These are phyloP conservation scores for Chrysochloris asiatica DNA, from an alignment of 2,113 vertebrate species.

Conservation along the genomic window DNA sequence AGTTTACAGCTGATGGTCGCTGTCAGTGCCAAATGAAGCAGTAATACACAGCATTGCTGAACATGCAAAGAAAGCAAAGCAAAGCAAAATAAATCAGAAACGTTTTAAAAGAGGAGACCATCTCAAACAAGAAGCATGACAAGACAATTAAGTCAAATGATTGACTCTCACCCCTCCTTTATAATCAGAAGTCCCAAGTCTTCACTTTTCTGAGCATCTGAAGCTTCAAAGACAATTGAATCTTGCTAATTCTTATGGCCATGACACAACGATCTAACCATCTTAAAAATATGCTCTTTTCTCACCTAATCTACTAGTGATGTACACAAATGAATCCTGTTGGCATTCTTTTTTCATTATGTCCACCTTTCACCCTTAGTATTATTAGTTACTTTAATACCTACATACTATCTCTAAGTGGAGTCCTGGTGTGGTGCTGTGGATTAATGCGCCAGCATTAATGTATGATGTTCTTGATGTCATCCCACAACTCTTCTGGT, in stretches of 20 bases:
- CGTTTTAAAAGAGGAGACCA: not conserved
- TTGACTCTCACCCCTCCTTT: not conserved
- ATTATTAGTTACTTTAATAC: not conserved
- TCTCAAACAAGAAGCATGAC: not conserved
- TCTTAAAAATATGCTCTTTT: not conserved
- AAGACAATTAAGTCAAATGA: not conserved
- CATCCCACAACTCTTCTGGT: too few relatives aligned
- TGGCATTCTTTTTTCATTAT: not conserved
- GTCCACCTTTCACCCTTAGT: not conserved
- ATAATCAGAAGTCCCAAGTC: not conserved
- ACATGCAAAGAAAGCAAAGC: not conserved
- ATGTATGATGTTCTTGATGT: too few relatives aligned
- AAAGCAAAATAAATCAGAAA: not conserved
- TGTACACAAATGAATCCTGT: not conserved
- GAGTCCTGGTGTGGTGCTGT: too few relatives aligned
- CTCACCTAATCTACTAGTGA: not conserved
- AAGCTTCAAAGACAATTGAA: not conserved
- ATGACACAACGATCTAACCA: not conserved
- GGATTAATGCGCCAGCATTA: too few relatives aligned
- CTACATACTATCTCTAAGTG: not conserved
- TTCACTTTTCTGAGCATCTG: not conserved
- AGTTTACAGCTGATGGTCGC: not conserved
- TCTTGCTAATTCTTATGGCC: not conserved
- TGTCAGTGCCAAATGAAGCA: constrained; percentile 3
- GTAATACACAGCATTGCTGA: not conserved